Percentiles rank a stretch among this genome's conserved stretches.
These are phyloP conservation scores for Rhizomys pruinosus DNA, from an alignment of 2,113 vertebrate genomes.

Conservation along the genomic window DNA sequence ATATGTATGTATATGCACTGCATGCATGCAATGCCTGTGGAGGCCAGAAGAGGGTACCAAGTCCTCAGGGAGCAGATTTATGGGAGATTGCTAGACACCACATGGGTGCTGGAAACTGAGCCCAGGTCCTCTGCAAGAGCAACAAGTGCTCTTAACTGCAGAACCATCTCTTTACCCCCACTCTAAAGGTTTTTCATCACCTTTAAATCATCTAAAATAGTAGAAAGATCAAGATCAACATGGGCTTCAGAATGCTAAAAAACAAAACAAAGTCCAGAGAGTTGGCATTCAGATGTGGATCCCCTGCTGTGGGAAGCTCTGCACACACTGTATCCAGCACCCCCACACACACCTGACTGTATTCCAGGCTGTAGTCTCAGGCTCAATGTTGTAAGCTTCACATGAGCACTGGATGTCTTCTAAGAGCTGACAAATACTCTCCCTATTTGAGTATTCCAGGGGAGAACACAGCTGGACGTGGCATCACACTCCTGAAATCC, in stretches of 20 bases:
- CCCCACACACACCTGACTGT: accelerated
- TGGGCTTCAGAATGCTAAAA: too few species aligned
- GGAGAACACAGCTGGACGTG: background rate
- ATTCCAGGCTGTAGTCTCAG: accelerated
- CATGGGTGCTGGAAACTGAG: too few species aligned
- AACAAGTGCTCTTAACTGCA: too few species aligned
- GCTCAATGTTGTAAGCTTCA: background rate
- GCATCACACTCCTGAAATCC: background rate
- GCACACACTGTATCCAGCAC: accelerated
- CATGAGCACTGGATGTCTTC: accelerated
- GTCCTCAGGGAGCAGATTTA: too few species aligned
- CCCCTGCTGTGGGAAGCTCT: background rate
- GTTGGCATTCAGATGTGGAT: background rate
- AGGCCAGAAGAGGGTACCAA: too few species aligned
- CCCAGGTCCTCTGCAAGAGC: too few species aligned
- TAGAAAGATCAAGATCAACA: background rate
- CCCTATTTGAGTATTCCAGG: background rate
- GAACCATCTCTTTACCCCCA: too few species aligned
- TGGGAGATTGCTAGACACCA: too few species aligned
- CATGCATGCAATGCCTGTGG: too few species aligned
- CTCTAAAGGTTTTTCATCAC: background rate
- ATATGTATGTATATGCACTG: too few species aligned
- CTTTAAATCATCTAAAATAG: background rate
- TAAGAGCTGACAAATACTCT: background rate
- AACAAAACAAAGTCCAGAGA: background rate